Evolutionary conservation across 2,888 invertebrate genomes (phyloP).

Genomic region (Archips crataeganus): DNA sequence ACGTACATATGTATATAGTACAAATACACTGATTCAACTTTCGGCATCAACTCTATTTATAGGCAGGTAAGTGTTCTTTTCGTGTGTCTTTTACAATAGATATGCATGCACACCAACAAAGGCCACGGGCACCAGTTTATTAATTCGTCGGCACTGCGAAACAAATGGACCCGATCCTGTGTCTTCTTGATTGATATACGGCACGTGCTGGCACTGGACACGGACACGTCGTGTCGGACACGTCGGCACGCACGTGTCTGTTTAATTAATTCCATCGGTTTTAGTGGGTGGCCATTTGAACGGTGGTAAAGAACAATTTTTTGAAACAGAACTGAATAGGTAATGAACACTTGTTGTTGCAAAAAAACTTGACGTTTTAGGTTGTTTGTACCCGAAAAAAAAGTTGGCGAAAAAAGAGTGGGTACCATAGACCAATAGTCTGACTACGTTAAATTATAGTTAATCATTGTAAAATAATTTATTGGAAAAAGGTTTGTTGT

Average conservation of each 20-base stretch:
- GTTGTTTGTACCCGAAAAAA: not conserved
- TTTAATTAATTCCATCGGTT: constrained; percentile 64
- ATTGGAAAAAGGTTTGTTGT: too few species aligned
- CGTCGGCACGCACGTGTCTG: constrained; percentile 56
- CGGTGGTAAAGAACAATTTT: not conserved
- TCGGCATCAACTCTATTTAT: too few species aligned
- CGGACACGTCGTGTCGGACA: constrained; percentile 45
- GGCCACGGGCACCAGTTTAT: constrained; percentile 20
- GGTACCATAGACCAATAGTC: too few species aligned
- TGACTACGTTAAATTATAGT: too few species aligned
- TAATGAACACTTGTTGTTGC: not conserved
- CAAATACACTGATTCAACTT: too few species aligned
- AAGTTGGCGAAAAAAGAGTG: too few species aligned
- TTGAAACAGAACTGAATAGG: not conserved
- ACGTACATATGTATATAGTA: too few species aligned
- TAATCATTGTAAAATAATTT: too few species aligned
- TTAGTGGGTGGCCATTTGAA: constrained; percentile 24
- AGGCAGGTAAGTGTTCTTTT: not conserved
- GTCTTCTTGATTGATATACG: constrained; percentile 67
- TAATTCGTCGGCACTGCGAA: constrained; percentile 40
- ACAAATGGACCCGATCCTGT: constrained; percentile 57
- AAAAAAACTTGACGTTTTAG: not conserved
- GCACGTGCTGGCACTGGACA: constrained; percentile 50
- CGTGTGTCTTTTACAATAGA: not conserved
- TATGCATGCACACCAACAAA: not conserved